Evolutionary conservation across 1,140 invertebrate species (phyloP), one percentile per base, ranked within the genome.

Genomic region (Danaus melanippus): DNA sequence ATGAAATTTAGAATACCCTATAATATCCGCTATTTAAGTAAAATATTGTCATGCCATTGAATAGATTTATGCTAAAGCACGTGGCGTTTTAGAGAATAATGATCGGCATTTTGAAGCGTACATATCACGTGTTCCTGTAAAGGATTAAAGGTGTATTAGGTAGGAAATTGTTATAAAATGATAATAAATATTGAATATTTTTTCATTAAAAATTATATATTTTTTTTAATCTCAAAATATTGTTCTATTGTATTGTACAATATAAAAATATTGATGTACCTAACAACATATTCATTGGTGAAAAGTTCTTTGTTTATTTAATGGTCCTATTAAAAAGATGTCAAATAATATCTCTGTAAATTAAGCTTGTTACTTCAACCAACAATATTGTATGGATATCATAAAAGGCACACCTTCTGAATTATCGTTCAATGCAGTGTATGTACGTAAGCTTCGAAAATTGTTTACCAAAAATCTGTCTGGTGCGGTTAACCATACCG

Each of bases 51-150:
- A 52, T 50, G 42, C 58, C 71, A 64, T 64, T 62, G 51, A 55
- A 43, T 56, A 58, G 65, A 73, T 73, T 76, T 76, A 76, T 73
- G 66, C 64, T 55, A 52, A 57, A 62, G 60, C 66, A 74, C 69
- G 65, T 56, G 66, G 66, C 52, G 55, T 64, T 50, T 17, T 51
- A 12, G 53, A 68, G 69, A 74, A 63, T 66, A 69, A 74, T 74
- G 69, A 64, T 63, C 54, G 60, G 63, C 56, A 66, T 71, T 69
- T 66, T 65, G 62, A 67, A 64, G 64, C 56, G 64, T 60, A 44
- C 41, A 39, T 42, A 46, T 42, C 41, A 32, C 42, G 59, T 53
- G 47, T 43, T 42, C 42, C 15, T 21, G 49, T 32, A 32, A 5
- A 32, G 21, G 21, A 32, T 32, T 4, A 32, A 32, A 32, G 21